Base-by-base conservation (phyloP, 1,140 invertebrate genomes). In the Drosophila burlai region DNA sequence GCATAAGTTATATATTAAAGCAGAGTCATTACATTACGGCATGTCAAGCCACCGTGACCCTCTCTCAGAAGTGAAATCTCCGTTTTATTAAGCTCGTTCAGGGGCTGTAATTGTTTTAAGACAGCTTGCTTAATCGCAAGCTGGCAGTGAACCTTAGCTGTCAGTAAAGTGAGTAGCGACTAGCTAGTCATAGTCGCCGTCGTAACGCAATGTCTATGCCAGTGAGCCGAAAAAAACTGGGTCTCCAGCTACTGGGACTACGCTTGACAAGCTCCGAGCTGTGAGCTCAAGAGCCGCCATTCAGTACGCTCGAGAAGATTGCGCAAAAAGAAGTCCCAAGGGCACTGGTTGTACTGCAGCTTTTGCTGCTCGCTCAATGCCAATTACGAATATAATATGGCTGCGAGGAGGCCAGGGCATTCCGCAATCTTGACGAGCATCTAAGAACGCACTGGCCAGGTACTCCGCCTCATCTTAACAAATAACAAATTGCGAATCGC, bases 111-210 rank as follows among this genome's bases (percentile, higher is more conserved):
- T 72, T 49, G 36, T 26, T 43, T 52, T 52, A 61, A 45, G 45
- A 34, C 49, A 42, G 50, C 54, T 83, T 71, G 54, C 58, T 64
- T 47, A 76, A 76, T 62, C 40, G 5, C 34, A 46, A 59, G 38
- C 74, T 76, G 74, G 73, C 62, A 76, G 54, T 76, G 74, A 76
- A 76, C 73, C 62, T 67, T 36, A 76, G 47, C 61, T 66, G 73
- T 67, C 54, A 43, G 57, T 16, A 40, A 26, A 36, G 15, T 29
- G 31, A 54, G 29, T 21, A 43, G 71, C 24, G 36, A 60, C 43
- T 68, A 75, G 50, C 59, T 47, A 75, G 63, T 64, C 57, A 55
- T 15, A 68, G 49, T 26, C 59, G 64, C 65, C 74, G 58, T 58
- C 52, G 46, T 49, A 52, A 72, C 47, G 68, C 58, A 78, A 69